phyloP scores from a whole-genome alignment of 2,113 vertebrate genomes.

The Catagonus wagneri region DNA sequence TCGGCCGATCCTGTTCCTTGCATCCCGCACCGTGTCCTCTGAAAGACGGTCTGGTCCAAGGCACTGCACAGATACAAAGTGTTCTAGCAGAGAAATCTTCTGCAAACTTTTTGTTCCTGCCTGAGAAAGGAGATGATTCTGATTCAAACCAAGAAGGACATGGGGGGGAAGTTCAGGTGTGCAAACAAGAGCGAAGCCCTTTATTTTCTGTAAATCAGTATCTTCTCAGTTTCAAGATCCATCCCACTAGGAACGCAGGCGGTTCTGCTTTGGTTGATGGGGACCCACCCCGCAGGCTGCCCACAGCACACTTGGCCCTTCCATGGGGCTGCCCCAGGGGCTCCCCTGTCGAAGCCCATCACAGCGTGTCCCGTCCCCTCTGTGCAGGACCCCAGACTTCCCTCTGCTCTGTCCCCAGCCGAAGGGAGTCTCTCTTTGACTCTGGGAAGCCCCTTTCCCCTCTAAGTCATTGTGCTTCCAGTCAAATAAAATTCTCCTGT shows the following conservation, averaged over 20 bases:
- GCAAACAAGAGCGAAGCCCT: neutral
- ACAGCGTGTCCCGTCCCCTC: neutral
- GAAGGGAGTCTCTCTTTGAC: neutral
- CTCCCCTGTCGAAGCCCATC: neutral
- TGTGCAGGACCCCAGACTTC: neutral
- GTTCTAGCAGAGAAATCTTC: neutral
- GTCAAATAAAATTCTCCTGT: neutral
- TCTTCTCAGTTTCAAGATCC: neutral
- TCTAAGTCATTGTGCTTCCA: neutral
- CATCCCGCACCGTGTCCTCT: neutral
- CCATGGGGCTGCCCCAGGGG: neutral
- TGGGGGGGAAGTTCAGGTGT: neutral
- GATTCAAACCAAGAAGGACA: neutral
- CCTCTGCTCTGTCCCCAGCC: neutral
- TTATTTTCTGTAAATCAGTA: neutral
- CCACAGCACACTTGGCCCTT: too few species aligned
- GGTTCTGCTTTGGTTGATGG: neutral
- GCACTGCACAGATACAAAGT: fast-evolving
- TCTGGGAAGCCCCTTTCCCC: neutral
- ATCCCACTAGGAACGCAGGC: neutral
- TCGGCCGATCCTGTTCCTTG: neutral
- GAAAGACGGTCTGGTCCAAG: too few species aligned
- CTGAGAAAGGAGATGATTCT: neutral
- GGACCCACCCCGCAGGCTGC: neutral
- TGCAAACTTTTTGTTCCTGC: neutral